Evolutionary conservation across 2,888 invertebrate species (phyloP), one percentile per base, ranked within the genome.

Genomic region (Allacma fusca): DNA sequence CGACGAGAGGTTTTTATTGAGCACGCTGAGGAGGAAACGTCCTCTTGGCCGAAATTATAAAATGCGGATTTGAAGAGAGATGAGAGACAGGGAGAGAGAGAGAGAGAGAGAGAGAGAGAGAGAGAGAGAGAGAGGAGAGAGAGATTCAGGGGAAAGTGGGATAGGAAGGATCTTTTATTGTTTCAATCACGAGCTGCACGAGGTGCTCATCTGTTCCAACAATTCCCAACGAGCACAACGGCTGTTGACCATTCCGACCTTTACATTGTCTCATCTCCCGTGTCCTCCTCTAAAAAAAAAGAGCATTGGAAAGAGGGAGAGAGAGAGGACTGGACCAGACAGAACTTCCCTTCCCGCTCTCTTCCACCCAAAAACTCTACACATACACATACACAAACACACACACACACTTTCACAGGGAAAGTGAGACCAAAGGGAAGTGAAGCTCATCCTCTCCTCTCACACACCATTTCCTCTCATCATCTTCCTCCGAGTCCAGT

Each of bases 131-230:
- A 57, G 44, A 24, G 44, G n/a, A 7, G 40, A 50, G n/a, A 72
- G 16, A 5, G 7, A 59, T 59, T 21, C 19, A 75, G 59, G 70
- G 64, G 40, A 28, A 29, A n/a, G 24, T 24, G 23, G 34, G 44
- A 34, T 13, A 40, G 19, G 59, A 26, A 76, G 74, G 77, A 70
- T n/a, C n/a, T 81, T 83, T 83, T 81, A 83, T 83, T 83, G 83
- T 83, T 81, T 81, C 81, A 80, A 81, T 83, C 83, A 83, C 81
- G 81, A 81, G 80, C 81, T 78, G 34, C 73, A 40, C 62, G 62
- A n/a, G n/a, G n/a, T n/a, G n/a, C n/a, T 71, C 44, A 44, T 34
- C 29, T 70, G 44, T 50, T 70, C 59, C 62, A 70, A 65, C 28
- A 44, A 62, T 78, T 69, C 69, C 75, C 77, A 73, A 78, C 77